Base-by-base conservation (phyloP, 2,797 vertebrate genomes). In the Periparus ater region DNA sequence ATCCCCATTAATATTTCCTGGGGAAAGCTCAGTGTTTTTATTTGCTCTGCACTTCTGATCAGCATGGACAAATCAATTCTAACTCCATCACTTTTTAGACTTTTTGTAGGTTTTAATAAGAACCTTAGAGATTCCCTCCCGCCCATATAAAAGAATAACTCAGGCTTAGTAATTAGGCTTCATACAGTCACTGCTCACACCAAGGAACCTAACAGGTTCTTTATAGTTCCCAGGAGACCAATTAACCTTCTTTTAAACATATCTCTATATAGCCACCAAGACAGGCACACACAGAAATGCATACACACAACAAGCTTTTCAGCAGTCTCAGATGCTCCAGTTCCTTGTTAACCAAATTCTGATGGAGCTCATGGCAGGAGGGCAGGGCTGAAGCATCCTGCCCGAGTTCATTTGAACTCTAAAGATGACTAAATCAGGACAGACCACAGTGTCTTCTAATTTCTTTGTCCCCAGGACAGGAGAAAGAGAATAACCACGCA, bases 81-180 rank as follows among this genome's bases (percentile, higher is more conserved):
- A 78, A 77, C 80, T 89, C 89, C 50, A 66, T 87, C 48, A 9
- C 95, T 96, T 94, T 87, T 96, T 83, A 85, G 94, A 93, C 60
- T 88, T 89, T 93, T 51, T 58, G 80, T 94, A 68, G 88, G 91
- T 97, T 98, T 98, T 97, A 98, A 98, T 97, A 97, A 97, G 97
- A 96, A 92, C 98, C 97, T 95, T 89, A 88, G 97, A 97, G 98
- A 98, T 90, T 97, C 89, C 68, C 85, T 61, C 53, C 61, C 36
- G 19, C 19, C 8, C 5, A 53, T 65, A 75, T 82, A 68, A 94
- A 96, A 93, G 47, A 96, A 91, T 77, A 96, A 94, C 78, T 96
- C 92, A 89, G 67, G 71, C 85, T 93, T 77, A 29, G 86, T 96
- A 97, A 97, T 97, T 96, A 97, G 95, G 74, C 78, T 94, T 83